A percentile compares a stretch with the other conserved stretches of the same genome.
phyloP scores from a whole-genome alignment of 1,140 invertebrate species.

The Delia radicum region DNA sequence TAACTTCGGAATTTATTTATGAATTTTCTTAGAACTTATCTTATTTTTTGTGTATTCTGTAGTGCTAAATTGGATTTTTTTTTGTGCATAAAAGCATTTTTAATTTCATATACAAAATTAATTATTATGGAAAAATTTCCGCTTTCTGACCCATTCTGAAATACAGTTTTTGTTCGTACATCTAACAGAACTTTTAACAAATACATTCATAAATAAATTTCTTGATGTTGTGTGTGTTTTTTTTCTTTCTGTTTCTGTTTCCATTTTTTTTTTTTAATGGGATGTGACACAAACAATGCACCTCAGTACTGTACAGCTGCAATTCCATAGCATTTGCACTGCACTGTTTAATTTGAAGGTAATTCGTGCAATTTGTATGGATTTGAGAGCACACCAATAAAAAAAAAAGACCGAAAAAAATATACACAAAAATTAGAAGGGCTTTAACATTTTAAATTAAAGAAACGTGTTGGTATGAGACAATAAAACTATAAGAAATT shows the following conservation, averaged over 20 bases:
- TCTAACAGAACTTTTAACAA: neutral
- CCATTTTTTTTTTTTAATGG: neutral
- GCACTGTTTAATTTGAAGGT: conserved; percentile 22
- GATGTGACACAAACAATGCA: conserved; percentile 15
- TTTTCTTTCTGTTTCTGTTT: no score
- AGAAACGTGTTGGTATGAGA: neutral
- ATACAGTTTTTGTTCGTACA: neutral
- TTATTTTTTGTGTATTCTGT: no score
- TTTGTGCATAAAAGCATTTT: no score
- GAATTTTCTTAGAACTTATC: no score
- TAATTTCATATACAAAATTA: no score
- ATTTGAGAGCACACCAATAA: neutral
- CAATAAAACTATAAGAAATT: neutral
- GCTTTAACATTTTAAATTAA: conserved; percentile 9
- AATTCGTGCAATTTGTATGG: conserved; percentile 19
- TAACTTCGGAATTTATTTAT: no score
- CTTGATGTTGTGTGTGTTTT: no score
- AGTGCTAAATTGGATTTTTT: no score
- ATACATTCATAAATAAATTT: neutral
- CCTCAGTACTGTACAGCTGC: neutral
- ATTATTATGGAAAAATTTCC: no score
- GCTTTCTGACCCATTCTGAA: no score
- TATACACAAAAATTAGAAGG: conserved; percentile 10
- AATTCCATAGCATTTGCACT: neutral
- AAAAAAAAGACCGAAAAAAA: neutral